phyloP scores from a whole-genome alignment of 2,888 invertebrate species.

The Pristionchus fissidentatus region DNA sequence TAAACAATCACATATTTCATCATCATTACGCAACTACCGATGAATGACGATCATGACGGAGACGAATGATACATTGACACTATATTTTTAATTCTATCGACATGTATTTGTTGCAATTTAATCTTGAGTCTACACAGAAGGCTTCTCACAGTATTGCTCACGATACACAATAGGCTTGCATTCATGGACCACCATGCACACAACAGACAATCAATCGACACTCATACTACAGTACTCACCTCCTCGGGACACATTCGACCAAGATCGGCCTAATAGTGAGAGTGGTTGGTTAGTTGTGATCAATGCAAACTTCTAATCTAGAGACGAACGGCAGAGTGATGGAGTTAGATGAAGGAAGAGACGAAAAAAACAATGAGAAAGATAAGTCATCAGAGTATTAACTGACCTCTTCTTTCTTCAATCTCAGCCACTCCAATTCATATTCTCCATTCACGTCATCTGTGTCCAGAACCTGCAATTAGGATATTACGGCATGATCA shows the following conservation, averaged over 20 bases:
- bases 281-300: neutral
- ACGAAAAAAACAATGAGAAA: neutral
- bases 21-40: neutral
- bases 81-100: too few relatives aligned
- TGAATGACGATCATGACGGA: too few relatives aligned
- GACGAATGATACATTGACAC: too few relatives aligned
- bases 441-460: constrained; percentile 64
- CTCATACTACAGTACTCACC: neutral
- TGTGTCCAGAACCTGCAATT: constrained; percentile 57
- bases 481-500: too few relatives aligned
- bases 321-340: neutral
- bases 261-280: neutral
- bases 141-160: neutral
- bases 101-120: too few relatives aligned
- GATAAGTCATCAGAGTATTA: neutral
- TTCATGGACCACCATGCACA: neutral
- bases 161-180: neutral
- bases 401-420: constrained; percentile 51
- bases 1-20: neutral
- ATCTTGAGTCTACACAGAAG: neutral
- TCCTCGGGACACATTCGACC: neutral
- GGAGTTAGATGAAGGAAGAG: neutral
- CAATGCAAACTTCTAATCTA: neutral
- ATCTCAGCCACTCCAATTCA: constrained; percentile 64
- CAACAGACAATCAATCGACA: neutral